phyloP scores from a whole-genome alignment of 2,888 invertebrate genomes.

The Polyommatus icarus region DNA sequence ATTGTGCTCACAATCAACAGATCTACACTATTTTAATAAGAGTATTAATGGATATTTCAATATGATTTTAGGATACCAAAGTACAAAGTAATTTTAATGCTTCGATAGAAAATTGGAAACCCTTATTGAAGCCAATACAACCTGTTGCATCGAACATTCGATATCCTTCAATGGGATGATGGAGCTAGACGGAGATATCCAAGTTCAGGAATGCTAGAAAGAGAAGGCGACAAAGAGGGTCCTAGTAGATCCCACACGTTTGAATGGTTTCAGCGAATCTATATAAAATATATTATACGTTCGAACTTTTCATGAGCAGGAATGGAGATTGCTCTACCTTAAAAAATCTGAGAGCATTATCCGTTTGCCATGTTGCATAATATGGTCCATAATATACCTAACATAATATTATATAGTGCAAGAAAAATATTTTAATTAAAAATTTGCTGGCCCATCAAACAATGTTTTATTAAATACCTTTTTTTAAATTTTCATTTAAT shows the following conservation, averaged over 20 bases:
- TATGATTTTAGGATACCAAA: neutral
- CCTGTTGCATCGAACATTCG: conserved; percentile 78
- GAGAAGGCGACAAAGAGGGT: conserved; percentile 59
- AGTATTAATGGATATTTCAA: neutral
- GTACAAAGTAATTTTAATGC: neutral
- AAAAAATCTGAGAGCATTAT: neutral
- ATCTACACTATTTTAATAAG: neutral
- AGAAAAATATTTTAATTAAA: no score
- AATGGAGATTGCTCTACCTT: conserved; percentile 58
- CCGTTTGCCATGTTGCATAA: no score
- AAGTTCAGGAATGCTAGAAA: conserved; percentile 42
- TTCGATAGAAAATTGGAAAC: conserved; percentile 58
- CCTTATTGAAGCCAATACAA: conserved; percentile 72
- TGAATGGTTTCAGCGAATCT: conserved; percentile 70
- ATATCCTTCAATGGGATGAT: conserved; percentile 75
- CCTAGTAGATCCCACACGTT: conserved; percentile 72
- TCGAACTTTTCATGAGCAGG: conserved; percentile 55
- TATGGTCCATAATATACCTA: no score
- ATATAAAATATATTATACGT: conserved; percentile 70
- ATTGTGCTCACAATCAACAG: neutral
- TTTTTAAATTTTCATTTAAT: no score
- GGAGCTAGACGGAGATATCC: conserved; percentile 50
- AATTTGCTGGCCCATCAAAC: no score
- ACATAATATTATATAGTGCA: no score
- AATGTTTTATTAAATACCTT: no score